phyloP scores from a whole-genome alignment of 2,888 invertebrate species.

The Anagyrus pseudococci region DNA sequence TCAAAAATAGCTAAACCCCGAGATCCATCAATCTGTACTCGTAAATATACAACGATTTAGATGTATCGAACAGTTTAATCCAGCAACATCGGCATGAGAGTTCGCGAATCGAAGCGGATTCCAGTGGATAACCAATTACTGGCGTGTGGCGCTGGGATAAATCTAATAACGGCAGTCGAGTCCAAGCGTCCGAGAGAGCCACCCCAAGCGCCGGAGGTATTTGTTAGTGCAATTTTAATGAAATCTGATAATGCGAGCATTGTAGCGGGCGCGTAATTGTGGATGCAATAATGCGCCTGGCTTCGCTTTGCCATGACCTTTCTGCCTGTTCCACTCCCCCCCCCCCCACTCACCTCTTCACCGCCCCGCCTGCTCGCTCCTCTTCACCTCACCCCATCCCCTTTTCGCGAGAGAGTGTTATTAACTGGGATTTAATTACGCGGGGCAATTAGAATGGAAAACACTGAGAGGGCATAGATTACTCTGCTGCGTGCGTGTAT shows the following conservation, averaged over 20 bases:
- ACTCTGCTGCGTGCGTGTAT: too few species aligned
- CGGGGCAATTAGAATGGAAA: slow-evolving; percentile 22
- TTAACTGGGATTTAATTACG: slow-evolving; percentile 34
- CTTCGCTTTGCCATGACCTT: not conserved
- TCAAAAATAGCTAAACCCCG: too few species aligned
- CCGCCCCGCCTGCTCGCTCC: not conserved
- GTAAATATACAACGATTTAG: too few species aligned
- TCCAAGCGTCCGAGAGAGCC: not conserved
- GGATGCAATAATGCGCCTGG: slow-evolving; percentile 31
- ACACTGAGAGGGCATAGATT: not conserved
- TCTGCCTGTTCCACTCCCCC: not conserved
- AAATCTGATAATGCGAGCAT: slow-evolving; percentile 35
- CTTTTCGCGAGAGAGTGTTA: slow-evolving; percentile 11
- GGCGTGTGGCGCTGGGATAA: too few species aligned
- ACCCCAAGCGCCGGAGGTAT: not conserved
- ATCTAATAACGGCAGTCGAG: too few species aligned
- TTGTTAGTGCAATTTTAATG: slow-evolving; percentile 35
- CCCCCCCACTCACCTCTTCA: not conserved
- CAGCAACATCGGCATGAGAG: too few species aligned
- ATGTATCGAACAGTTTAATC: too few species aligned
- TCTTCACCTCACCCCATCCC: not conserved
- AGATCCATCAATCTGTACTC: too few species aligned
- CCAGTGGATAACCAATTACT: too few species aligned
- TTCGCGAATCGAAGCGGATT: too few species aligned
- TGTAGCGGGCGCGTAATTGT: slow-evolving; percentile 19